Base-by-base conservation (phyloP, 1,140 invertebrate genomes). In the Tetranychus urticae region DNA sequence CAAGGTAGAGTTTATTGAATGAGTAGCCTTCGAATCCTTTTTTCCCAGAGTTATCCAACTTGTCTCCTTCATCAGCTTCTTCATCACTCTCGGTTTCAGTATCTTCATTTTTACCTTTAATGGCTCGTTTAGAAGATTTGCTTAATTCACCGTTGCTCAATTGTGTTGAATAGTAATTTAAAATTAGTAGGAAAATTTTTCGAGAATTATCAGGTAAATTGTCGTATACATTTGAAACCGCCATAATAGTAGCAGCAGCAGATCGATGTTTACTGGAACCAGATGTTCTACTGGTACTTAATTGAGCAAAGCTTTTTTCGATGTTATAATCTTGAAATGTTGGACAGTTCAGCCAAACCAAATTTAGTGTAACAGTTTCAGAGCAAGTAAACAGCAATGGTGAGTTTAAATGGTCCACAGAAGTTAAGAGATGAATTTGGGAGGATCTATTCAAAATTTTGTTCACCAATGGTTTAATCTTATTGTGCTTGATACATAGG, bases 131-230 rank as follows among this genome's bases (percentile, higher is more conserved):
- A 31, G n/a, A n/a, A 8, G 50, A n/a, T 33, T 33, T 52, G 3
- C 7, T n/a, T 33, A 8, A 7, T 52, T 52, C 13, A 23, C n/a
- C 5, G 1, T 2, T 8, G 50, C 50, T 23, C 3, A 31, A 33
- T 47, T n/a, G 14, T 74, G 69, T 10, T 91, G 66, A 68, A 23
- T 90, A 87, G 73, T 86, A 76, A 66, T 84, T 79, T 1, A 84
- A 80, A 55, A 94, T 78, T 37, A 91, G 74, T 61, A 82, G 76
- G 71, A 89, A 92, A 64, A 94, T 88, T 42, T 81, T 79, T 69
- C 84, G 83, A 1, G 88, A 84, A 72, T 93, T 94, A 10, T 79
- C 78, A 0, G 86, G 91, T 13, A 94, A 74, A 3, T 88, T 91
- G 58, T 80, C 78, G 73, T 87, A 90, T 5, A 96, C 87, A 70